These are phyloP conservation scores for Littorina saxatilis DNA, from an alignment of 1,140 invertebrate genomes.

Conservation along the genomic window DNA sequence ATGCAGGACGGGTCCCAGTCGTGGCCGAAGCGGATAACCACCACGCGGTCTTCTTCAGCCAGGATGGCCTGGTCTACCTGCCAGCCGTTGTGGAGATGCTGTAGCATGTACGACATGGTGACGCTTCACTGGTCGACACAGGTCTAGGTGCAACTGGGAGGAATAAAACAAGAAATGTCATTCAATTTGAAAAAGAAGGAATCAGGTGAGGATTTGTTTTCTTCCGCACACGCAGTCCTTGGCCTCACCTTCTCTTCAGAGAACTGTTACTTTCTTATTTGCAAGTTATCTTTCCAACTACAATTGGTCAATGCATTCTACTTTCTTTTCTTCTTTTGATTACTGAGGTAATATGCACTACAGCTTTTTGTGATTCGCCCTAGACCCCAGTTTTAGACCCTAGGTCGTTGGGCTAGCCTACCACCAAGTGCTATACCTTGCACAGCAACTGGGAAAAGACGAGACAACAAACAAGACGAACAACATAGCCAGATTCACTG, in stretches of 20 bases:
- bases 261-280: not conserved
- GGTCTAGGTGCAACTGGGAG: not conserved
- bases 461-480: too few species aligned
- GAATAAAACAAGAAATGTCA: not conserved
- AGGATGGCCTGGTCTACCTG: slow-evolving; percentile 99
- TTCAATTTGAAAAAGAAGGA: too few species aligned
- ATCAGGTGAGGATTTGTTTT: too few species aligned
- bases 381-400: too few species aligned
- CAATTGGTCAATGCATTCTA: not conserved
- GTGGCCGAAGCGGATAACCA: slow-evolving; percentile 98
- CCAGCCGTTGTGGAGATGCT: slow-evolving; percentile 99
- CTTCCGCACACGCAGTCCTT: too few species aligned
- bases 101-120: slow-evolving; percentile 98
- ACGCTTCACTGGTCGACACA: not conserved
- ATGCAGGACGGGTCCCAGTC: slow-evolving; percentile 99
- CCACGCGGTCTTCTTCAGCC: slow-evolving; percentile 97
- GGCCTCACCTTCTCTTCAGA: not conserved
- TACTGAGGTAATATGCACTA: too few species aligned
- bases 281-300: not conserved
- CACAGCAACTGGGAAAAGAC: too few species aligned
- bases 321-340: too few species aligned
- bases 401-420: too few species aligned
- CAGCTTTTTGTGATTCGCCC: too few species aligned
- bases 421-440: too few species aligned
- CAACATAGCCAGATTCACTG: too few species aligned